Conservation (phyloP, 2,888 invertebrate genomes). For the Ophonus ardosiacus region DNA sequence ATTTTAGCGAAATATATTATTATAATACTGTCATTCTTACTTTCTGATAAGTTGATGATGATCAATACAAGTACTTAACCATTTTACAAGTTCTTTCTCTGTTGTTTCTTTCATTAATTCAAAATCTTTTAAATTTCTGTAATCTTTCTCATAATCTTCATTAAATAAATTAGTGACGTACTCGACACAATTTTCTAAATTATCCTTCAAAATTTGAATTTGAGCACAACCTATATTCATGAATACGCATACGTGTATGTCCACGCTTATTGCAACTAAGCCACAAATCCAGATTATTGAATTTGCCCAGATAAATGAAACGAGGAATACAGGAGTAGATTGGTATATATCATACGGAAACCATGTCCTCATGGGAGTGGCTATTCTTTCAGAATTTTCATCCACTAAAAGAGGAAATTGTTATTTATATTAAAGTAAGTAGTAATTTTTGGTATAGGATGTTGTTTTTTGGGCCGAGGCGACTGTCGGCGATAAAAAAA, state of each 20-base stretch:
- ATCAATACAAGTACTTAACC: neutral
- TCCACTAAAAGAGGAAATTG: neutral
- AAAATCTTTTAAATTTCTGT: neutral
- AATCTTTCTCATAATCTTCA: neutral
- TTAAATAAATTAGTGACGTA: neutral
- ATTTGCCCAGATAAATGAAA: neutral
- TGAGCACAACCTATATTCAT: neutral
- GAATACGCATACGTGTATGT: neutral
- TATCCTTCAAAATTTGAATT: neutral
- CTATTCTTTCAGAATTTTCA: neutral
- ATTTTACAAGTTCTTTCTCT: neutral
- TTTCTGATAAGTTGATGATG: neutral
- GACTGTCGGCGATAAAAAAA: too few relatives aligned
- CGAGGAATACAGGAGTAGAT: neutral
- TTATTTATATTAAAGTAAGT: too few relatives aligned
- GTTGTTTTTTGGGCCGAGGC: too few relatives aligned
- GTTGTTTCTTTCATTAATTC: neutral
- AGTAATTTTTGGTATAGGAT: too few relatives aligned
- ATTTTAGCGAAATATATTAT: too few relatives aligned
- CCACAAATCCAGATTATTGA: neutral
- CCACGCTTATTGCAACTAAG: neutral
- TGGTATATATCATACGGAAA: neutral
- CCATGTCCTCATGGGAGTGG: neutral
- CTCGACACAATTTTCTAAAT: neutral
- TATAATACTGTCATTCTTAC: neutral